Percentiles rank a stretch among this genome's conserved stretches.
Conservation (phyloP, 1,140 invertebrate genomes). For the Eubasilissa regina region DNA sequence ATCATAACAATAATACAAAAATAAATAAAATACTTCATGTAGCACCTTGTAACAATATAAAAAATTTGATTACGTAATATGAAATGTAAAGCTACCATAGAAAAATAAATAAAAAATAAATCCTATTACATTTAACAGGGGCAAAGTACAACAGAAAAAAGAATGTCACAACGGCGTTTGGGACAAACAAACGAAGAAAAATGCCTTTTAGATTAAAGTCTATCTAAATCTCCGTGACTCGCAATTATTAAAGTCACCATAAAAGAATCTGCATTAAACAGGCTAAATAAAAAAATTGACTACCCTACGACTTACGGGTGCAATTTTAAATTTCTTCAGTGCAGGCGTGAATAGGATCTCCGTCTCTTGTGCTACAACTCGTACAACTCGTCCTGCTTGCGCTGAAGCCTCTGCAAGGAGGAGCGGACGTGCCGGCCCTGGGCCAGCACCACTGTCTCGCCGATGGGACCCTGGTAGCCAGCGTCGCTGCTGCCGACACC, state of each 20-base stretch:
- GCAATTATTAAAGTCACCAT: not conserved
- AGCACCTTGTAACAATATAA: too few species aligned
- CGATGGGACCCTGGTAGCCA: conserved; percentile 69
- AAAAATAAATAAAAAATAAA: too few species aligned
- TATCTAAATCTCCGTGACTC: not conserved
- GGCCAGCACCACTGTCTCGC: conserved; percentile 79
- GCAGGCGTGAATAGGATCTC: conserved; percentile 64
- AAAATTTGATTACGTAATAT: too few species aligned
- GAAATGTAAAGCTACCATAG: too few species aligned
- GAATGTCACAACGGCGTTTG: too few species aligned
- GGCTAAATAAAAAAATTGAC: not conserved
- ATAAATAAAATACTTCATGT: too few species aligned
- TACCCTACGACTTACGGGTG: too few species aligned
- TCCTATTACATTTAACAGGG: too few species aligned
- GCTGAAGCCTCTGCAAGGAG: conserved; percentile 85
- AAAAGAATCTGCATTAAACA: not conserved
- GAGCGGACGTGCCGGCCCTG: conserved; percentile 84
- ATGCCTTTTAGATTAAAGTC: too few species aligned
- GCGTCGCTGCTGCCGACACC: conserved; percentile 64
- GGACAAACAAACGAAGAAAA: too few species aligned
- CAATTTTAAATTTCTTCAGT: not conserved
- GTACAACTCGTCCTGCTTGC: conserved; percentile 90
- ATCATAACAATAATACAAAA: too few species aligned
- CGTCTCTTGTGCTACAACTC: conserved; percentile 84
- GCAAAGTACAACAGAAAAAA: too few species aligned